Base-by-base conservation (phyloP, 2,888 invertebrate genomes). In the Crepidodera aurea region DNA sequence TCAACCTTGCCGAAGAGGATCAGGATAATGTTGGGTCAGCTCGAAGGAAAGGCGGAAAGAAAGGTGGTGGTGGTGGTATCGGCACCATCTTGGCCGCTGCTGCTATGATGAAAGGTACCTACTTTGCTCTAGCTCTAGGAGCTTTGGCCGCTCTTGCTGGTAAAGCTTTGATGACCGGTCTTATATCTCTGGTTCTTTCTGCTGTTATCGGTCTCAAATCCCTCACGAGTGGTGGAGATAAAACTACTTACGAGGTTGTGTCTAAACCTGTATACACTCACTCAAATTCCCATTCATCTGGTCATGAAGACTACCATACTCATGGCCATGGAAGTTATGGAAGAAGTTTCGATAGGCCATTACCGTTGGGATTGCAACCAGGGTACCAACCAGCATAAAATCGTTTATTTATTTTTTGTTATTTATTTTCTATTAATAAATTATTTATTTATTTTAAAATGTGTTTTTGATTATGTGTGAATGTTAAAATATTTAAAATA, bases 191-290 rank as follows among this genome's bases (percentile, higher is more conserved):
- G 0, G 86, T 92, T 68, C 81, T 93, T 0, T 91, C 93, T 0
- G 90, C 89, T 0, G 87, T 92, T 64, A 85, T 92, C 59, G 92
- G 92, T 0, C 81, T 93, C 60, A 92, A 92, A 74, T 86, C 90
- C 0, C 79, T 92, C 15, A 84, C 90, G 1, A 79, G 84, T 0
- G 85, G 87, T 1, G 89, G 90, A 0, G 87, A 88, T 65, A 90
- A 90, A 74, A 91, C 92, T 6, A 92, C 92, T 0, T 93, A 93
- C 75, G 93, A 93, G 81, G 91, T 93, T 63, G 89, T 93, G 6
- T 88, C 92, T 40, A 93, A 93, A 70, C 93, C 93, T 0, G 83
- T 93, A 0, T 92, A 92, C 77, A 86, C 88, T 0, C 88, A 88
- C 72, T 84, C 88, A 1, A 88, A 88, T 72, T 86, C 88, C 0